Conservation (phyloP, 1,140 invertebrate genomes). For the Aphelinus certus region DNA sequence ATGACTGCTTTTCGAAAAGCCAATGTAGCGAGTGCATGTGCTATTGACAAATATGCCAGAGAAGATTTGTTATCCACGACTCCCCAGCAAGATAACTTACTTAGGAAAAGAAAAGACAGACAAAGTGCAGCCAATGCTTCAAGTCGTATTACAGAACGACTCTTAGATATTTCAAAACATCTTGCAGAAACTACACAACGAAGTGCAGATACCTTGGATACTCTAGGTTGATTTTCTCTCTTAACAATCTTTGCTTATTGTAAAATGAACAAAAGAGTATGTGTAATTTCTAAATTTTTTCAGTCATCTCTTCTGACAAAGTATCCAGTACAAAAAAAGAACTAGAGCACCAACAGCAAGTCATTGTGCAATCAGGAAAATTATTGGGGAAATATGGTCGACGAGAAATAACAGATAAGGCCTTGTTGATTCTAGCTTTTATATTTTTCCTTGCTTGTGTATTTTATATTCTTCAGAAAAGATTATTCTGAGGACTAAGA, state of each 20-base stretch:
- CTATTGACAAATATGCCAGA: slow-evolving; percentile 78
- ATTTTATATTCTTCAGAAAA: slow-evolving; percentile 90
- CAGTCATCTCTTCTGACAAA: slow-evolving; percentile 62
- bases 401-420: slow-evolving; percentile 93
- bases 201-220: slow-evolving; percentile 85
- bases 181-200: slow-evolving; percentile 86
- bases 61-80: slow-evolving; percentile 73
- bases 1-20: slow-evolving; percentile 81
- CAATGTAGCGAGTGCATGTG: slow-evolving; percentile 77
- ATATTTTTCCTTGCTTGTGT: slow-evolving; percentile 92
- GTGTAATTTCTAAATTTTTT: slow-evolving; percentile 48
- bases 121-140: slow-evolving; percentile 73
- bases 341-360: slow-evolving; percentile 83
- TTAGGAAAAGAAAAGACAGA: slow-evolving; percentile 74
- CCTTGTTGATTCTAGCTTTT: slow-evolving; percentile 89
- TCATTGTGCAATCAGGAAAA: slow-evolving; percentile 88
- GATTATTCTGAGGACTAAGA: slow-evolving; percentile 74
- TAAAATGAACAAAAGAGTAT: background rate
- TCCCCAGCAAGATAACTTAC: slow-evolving; percentile 68
- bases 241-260: no score
- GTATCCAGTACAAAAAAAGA: slow-evolving; percentile 83
- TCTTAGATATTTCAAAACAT: slow-evolving; percentile 84
- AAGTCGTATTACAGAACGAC: slow-evolving; percentile 81
- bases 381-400: slow-evolving; percentile 93
- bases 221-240: slow-evolving; percentile 69